Percentiles rank a stretch among this genome's conserved stretches.
Conservation (phyloP, 2,113 vertebrate species). For the Chrysochloris asiatica region DNA sequence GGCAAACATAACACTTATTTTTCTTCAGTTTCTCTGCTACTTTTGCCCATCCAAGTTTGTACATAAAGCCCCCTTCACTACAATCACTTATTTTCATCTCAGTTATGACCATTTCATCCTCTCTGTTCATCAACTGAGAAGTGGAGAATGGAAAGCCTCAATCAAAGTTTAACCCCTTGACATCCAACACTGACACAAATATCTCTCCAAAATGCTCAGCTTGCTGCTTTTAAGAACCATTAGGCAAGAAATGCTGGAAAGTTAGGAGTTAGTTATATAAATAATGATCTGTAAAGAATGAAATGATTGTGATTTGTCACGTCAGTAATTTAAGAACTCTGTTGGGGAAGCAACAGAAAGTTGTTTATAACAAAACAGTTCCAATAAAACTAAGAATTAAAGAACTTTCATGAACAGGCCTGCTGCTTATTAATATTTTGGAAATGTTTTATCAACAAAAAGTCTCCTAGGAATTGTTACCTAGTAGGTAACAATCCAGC, state of each 20-base stretch:
- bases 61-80: background rate
- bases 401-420: slow-evolving; percentile 19
- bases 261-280: slow-evolving; percentile 47
- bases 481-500: background rate
- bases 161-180: slow-evolving; percentile 27
- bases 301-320: slow-evolving; percentile 65
- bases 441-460: slow-evolving; percentile 52
- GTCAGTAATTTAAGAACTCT: slow-evolving; percentile 75
- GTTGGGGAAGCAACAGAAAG: slow-evolving; percentile 52
- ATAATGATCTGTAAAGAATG: slow-evolving; percentile 63
- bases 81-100: background rate
- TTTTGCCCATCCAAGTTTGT: background rate
- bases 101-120: background rate
- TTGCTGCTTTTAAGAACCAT: slow-evolving; percentile 68
- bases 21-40: background rate
- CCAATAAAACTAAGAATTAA: slow-evolving; percentile 57
- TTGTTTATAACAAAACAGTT: slow-evolving; percentile 62
- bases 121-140: background rate
- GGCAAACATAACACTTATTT: slow-evolving; percentile 2
- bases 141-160: background rate
- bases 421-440: slow-evolving; percentile 46
- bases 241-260: slow-evolving; percentile 65
- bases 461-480: background rate
- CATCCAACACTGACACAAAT: background rate
- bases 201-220: background rate